Conservation (phyloP, 2,113 vertebrate genomes). For the Tor tambroides region DNA sequence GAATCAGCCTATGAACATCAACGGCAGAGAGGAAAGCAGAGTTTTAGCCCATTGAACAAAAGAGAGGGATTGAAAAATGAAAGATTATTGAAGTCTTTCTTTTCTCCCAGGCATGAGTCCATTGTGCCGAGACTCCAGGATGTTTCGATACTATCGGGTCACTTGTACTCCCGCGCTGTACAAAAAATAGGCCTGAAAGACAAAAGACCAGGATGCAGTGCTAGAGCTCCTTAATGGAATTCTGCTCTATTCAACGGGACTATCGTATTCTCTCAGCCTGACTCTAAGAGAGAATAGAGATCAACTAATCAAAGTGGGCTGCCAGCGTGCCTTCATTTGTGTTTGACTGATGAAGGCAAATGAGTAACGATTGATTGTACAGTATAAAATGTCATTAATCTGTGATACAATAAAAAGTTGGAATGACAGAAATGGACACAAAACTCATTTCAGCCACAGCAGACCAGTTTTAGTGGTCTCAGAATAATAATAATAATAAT, state of each 20-base stretch:
- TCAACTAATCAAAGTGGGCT: constrained; percentile 59
- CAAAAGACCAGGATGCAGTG: constrained; percentile 71
- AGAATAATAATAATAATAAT: constrained; percentile 16
- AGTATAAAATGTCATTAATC: constrained; percentile 54
- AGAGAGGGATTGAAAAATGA: constrained; percentile 67
- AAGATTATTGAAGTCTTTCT: constrained; percentile 70
- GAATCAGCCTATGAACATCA: constrained; percentile 57
- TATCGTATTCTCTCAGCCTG: constrained; percentile 55
- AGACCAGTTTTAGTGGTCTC: background rate
- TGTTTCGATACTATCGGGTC: constrained; percentile 73
- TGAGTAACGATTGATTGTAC: constrained; percentile 47
- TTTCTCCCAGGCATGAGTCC: constrained; percentile 66
- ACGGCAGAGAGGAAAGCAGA: constrained; percentile 63
- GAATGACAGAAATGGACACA: constrained; percentile 1
- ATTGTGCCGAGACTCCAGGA: constrained; percentile 68
- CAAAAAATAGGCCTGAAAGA: constrained; percentile 53
- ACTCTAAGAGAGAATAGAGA: constrained; percentile 50
- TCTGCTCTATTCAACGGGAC: constrained; percentile 59
- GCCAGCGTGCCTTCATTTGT: constrained; percentile 39
- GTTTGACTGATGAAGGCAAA: constrained; percentile 54
- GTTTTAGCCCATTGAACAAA: constrained; percentile 68
- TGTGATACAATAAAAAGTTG: constrained; percentile 26
- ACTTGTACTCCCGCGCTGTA: constrained; percentile 55
- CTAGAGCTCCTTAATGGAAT: constrained; percentile 61
- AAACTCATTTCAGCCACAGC: background rate